Evolutionary conservation across 2,888 invertebrate species (phyloP).

Genomic region (Abscondita cerata): DNA sequence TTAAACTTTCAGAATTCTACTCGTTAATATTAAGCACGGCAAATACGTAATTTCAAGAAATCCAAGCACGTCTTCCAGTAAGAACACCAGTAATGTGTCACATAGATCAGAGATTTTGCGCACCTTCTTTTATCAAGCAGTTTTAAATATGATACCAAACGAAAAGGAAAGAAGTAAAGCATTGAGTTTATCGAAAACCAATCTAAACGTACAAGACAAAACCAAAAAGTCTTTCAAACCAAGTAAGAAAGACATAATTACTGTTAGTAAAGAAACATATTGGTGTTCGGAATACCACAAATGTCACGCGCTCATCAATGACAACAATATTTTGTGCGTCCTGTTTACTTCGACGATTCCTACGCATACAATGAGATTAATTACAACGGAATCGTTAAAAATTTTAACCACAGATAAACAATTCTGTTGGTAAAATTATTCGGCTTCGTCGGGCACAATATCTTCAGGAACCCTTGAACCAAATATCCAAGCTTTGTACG

Average conservation of each 20-base stretch:
- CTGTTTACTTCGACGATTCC: slow-evolving; percentile 78
- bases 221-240: slow-evolving; percentile 11
- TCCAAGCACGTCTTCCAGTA: slow-evolving; percentile 65
- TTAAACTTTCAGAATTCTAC: slow-evolving; percentile 64
- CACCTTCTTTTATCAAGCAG: slow-evolving; percentile 77
- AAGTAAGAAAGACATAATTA: slow-evolving; percentile 40
- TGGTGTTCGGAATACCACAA: slow-evolving; percentile 89
- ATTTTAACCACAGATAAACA: slow-evolving; percentile 71
- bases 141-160: slow-evolving; percentile 53
- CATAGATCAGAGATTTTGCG: slow-evolving; percentile 75
- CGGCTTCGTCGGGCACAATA: not conserved
- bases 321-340: slow-evolving; percentile 74
- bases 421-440: slow-evolving; percentile 68
- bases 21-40: slow-evolving; percentile 69
- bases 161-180: slow-evolving; percentile 34
- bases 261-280: slow-evolving; percentile 69
- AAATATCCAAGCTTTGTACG: too few relatives aligned
- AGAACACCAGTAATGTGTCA: slow-evolving; percentile 67
- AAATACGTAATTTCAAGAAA: slow-evolving; percentile 77
- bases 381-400: slow-evolving; percentile 71
- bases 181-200: slow-evolving; percentile 6
- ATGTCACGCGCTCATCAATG: slow-evolving; percentile 75
- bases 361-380: slow-evolving; percentile 75
- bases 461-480: not conserved
- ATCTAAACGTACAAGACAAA: slow-evolving; percentile 3